Evolutionary conservation across 2,113 vertebrate genomes (phyloP).

Genomic region (Paramisgurnus dabryanus): DNA sequence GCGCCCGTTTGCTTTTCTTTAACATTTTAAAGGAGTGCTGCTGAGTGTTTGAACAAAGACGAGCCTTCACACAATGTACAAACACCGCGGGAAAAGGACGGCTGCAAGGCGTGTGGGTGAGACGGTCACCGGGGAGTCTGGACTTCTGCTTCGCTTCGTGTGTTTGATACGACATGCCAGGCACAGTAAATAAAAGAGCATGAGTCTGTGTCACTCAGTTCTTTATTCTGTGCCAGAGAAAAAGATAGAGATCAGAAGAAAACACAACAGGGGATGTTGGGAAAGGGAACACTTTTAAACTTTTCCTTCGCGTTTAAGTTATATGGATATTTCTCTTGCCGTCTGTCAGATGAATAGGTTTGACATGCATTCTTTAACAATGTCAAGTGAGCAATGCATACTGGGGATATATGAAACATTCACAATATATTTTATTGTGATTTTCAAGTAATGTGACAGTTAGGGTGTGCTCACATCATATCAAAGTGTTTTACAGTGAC

Average conservation of each 20-base stretch:
- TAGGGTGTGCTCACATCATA: too few relatives aligned
- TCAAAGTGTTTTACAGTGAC: too few relatives aligned
- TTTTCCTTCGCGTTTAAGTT: conserved; percentile 46
- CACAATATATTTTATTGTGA: too few relatives aligned
- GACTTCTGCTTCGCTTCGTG: conserved; percentile 4
- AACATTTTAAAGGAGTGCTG: conserved; percentile 25
- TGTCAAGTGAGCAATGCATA: too few relatives aligned
- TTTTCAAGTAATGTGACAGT: too few relatives aligned
- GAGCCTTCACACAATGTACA: conserved; percentile 13
- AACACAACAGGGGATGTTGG: conserved; percentile 9
- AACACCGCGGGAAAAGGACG: conserved; percentile 37
- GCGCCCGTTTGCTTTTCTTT: conserved; percentile 8
- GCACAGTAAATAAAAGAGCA: background rate
- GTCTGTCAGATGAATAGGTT: background rate
- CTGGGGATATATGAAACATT: too few relatives aligned
- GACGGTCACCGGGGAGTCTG: conserved; percentile 31
- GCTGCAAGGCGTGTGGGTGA: conserved; percentile 43
- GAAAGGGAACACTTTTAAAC: background rate
- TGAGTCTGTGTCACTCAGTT: conserved; percentile 1
- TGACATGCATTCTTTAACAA: too few relatives aligned
- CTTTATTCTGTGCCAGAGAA: background rate
- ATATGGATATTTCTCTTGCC: conserved; percentile 34
- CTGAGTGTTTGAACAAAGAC: conserved; percentile 32
- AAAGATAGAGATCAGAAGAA: background rate
- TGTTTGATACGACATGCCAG: background rate